Percentiles rank a stretch among this genome's conserved stretches.
phyloP scores from a whole-genome alignment of 2,797 vertebrate genomes.

The Myiotriccus ornatus region DNA sequence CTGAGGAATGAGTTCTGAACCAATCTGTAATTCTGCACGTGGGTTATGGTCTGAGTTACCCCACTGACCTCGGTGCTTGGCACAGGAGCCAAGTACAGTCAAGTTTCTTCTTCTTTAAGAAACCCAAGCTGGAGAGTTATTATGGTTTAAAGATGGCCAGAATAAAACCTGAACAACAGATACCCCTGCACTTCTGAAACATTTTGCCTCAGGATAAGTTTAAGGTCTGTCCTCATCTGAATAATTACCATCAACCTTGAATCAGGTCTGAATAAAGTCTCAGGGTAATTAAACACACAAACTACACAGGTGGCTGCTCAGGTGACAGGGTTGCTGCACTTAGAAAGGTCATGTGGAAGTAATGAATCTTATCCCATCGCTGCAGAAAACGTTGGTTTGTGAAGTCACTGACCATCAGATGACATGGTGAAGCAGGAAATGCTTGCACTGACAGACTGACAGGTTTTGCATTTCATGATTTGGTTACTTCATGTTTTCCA shows the following conservation, averaged over 20 bases:
- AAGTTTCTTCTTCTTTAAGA: background rate
- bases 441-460: background rate
- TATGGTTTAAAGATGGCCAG: background rate
- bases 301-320: background rate
- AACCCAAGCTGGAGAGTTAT: background rate
- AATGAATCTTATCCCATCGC: background rate
- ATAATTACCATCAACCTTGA: background rate
- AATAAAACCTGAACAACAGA: background rate
- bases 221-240: background rate
- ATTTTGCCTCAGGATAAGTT: background rate
- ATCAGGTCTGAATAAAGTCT: background rate
- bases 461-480: background rate
- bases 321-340: background rate
- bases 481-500: background rate
- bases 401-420: background rate
- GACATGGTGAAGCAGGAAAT: background rate
- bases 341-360: background rate
- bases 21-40: background rate
- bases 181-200: background rate
- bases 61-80: background rate
- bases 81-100: background rate
- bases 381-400: background rate
- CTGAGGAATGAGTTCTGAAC: background rate
- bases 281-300: background rate
- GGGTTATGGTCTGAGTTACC: background rate